Conservation (phyloP, 2,113 vertebrate genomes). For the Peromyscus californicus region DNA sequence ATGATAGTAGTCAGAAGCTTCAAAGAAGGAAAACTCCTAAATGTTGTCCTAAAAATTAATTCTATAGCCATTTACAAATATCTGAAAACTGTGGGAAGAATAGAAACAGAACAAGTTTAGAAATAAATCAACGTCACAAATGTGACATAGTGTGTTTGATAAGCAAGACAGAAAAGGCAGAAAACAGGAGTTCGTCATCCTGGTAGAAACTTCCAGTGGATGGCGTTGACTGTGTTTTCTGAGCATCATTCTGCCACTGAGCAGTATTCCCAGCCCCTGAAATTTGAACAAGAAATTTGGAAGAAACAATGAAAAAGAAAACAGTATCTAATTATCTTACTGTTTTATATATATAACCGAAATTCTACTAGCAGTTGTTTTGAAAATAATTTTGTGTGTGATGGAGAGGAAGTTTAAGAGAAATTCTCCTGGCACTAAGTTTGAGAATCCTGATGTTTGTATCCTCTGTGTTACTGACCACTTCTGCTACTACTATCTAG, state of each 20-base stretch:
- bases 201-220: background rate
- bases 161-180: slow-evolving; percentile 9
- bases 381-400: background rate
- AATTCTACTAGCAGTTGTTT: slow-evolving; percentile 44
- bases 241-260: background rate
- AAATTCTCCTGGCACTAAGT: background rate
- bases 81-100: background rate
- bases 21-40: slow-evolving; percentile 29
- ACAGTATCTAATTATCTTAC: background rate
- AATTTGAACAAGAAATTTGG: background rate
- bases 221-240: background rate
- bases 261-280: background rate
- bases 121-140: slow-evolving; percentile 28
- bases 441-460: slow-evolving; percentile 46
- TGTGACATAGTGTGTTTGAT: background rate
- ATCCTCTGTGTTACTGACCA: background rate
- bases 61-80: slow-evolving; percentile 34
- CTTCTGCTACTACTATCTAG: background rate
- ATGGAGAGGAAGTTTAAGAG: background rate
- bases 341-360: background rate
- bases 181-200: slow-evolving; percentile 15
- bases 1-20: slow-evolving; percentile 27
- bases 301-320: slow-evolving; percentile 55
- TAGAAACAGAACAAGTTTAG: background rate
- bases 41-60: slow-evolving; percentile 47